These are phyloP conservation scores for Sarcophaga bullata DNA, from an alignment of 1,140 invertebrate genomes.

Conservation along the genomic window DNA sequence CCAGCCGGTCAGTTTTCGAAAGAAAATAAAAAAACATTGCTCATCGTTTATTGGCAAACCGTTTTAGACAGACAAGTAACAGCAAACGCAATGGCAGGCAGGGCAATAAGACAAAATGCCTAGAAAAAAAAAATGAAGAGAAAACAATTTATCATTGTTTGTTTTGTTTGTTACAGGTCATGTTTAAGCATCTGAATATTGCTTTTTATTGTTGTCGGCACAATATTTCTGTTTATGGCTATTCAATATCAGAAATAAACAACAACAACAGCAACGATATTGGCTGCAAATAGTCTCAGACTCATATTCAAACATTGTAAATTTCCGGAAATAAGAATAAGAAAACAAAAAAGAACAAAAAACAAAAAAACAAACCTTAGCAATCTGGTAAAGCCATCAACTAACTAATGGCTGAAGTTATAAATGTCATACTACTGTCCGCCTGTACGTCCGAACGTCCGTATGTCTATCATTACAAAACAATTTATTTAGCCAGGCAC, in stretches of 20 bases:
- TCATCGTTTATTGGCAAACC: too few relatives aligned
- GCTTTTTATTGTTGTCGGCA: not conserved
- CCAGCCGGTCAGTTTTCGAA: too few relatives aligned
- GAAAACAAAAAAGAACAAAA: not conserved
- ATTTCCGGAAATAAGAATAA: not conserved
- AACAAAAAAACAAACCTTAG: not conserved
- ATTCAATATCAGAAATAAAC: not conserved
- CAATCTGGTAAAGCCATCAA: not conserved
- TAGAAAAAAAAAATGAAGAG: too few relatives aligned
- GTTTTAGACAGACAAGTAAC: too few relatives aligned
- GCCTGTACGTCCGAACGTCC: too few relatives aligned
- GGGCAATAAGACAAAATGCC: too few relatives aligned
- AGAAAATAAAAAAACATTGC: too few relatives aligned
- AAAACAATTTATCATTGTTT: too few relatives aligned
- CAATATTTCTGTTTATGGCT: too few relatives aligned
- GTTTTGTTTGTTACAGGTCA: too few relatives aligned
- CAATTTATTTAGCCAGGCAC: slow-evolving; percentile 15
- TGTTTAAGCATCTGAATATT: too few relatives aligned
- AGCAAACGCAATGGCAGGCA: too few relatives aligned
- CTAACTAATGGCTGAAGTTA: not conserved
- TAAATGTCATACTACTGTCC: not conserved
- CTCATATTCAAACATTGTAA: not conserved
- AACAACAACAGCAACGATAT: not conserved
- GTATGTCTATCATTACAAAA: not conserved
- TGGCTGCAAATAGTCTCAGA: not conserved